Conservation (phyloP, 2,113 vertebrate species). For the Stigmatopora nigra region DNA sequence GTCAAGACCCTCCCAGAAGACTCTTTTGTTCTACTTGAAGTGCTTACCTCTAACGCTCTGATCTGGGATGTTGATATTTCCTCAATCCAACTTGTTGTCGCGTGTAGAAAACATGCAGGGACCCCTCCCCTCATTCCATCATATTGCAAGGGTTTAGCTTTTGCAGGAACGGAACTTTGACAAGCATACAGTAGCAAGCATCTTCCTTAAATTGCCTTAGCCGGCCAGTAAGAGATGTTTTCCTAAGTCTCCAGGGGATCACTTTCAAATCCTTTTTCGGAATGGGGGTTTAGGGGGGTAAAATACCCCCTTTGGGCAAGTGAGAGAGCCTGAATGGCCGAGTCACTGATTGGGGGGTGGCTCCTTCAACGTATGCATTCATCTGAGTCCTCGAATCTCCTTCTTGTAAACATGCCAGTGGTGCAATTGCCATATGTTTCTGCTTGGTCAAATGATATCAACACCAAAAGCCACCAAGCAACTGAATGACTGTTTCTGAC, state of each 20-base stretch:
- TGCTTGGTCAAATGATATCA: background rate
- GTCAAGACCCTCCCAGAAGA: slow-evolving; percentile 52
- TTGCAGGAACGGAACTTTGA: slow-evolving; percentile 31
- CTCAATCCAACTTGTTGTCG: slow-evolving; percentile 16
- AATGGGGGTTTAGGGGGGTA: slow-evolving; percentile 9
- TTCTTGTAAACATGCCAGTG: slow-evolving; percentile 43
- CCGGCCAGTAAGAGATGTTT: slow-evolving; percentile 40
- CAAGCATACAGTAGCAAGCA: slow-evolving; percentile 45
- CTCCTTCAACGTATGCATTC: background rate
- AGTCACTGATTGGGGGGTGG: slow-evolving; percentile 21
- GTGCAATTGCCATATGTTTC: slow-evolving; percentile 14
- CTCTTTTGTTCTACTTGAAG: slow-evolving; percentile 53
- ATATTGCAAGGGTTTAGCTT: slow-evolving; percentile 27
- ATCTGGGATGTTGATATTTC: slow-evolving; percentile 14
- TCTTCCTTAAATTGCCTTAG: slow-evolving; percentile 47
- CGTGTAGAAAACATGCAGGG: slow-evolving; percentile 13
- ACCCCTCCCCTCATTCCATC: slow-evolving; percentile 1
- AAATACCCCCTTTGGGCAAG: slow-evolving; percentile 46
- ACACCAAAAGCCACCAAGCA: background rate
- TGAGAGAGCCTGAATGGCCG: slow-evolving; percentile 42
- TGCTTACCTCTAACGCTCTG: slow-evolving; percentile 15
- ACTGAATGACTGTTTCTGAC: background rate
- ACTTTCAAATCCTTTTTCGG: slow-evolving; percentile 56
- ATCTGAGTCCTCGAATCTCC: background rate
- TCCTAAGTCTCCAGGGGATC: slow-evolving; percentile 57